Evolutionary conservation across 2,113 vertebrate species (phyloP), one percentile per base, ranked within the genome.

Genomic region (Ibidorhyncha struthersii): DNA sequence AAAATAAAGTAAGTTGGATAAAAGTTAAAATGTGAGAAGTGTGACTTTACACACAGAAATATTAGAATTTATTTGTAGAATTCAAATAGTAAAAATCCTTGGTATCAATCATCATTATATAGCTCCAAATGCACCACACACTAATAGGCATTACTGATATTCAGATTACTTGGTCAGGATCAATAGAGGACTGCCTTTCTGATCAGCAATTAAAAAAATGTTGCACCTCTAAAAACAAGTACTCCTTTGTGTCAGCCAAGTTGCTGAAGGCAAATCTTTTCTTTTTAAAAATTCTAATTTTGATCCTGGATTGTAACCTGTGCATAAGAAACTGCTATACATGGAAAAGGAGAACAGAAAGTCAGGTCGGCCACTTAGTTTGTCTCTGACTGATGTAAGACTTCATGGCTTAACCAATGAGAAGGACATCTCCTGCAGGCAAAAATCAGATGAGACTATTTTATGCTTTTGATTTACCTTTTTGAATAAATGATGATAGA

Each of bases 401-500:
- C 38, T 90, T 92, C 59, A 56, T 29, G 76, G 69, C 73, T 94
- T 90, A 95, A 90, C 94, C 89, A 82, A 86, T 9, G 6, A 83
- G 67, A 84, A 91, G 73, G 65, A 81, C n/a, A 63, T 90, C n/a
- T 92, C 92, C 95, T 87, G 71, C 53, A 90, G 93, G 84, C 89
- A 91, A 82, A 91, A 93, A 55, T 77, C 78, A 93, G 78, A 95
- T 78, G 94, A 96, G 72, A 84, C 50, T 93, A 47, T 81, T 92
- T 96, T 59, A 90, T 84, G 80, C 86, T 92, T 97, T 97, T 95
- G 89, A 96, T 96, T 96, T 89, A 95, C 72, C 80, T 96, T 95
- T 96, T 65, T 92, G 92, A 97, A 97, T 97, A 97, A 97, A 95
- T 89, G 59, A 94, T 97, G 95, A 92, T 14, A 95, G 95, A 86